phyloP scores from a whole-genome alignment of 2,888 invertebrate genomes.

The Linyphia triangularis region DNA sequence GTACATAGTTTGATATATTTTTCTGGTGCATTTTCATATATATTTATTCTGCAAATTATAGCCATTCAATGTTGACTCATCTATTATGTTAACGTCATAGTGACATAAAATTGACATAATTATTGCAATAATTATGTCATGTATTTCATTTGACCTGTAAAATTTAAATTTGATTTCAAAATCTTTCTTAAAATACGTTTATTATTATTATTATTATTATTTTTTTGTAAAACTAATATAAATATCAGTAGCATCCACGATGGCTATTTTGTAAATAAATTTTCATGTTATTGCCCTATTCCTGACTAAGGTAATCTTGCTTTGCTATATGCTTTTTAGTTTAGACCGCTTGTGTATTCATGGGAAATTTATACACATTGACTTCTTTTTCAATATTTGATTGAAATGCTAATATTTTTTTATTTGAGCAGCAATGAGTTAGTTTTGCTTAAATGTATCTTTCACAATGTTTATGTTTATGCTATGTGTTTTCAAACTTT shows the following conservation, averaged over 20 bases:
- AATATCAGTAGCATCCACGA: neutral
- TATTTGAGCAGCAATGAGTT: neutral
- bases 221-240: too few species aligned
- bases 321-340: neutral
- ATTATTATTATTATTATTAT: too few species aligned
- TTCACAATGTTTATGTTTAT: slow-evolving; percentile 16
- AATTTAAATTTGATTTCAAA: too few species aligned
- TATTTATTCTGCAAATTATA: too few species aligned
- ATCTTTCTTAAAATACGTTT: too few species aligned
- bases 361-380: neutral
- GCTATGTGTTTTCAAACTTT: slow-evolving; percentile 44
- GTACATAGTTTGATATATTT: too few species aligned
- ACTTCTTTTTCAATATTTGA: neutral
- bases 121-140: too few species aligned
- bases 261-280: neutral
- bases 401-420: neutral
- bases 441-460: neutral
- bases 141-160: too few species aligned
- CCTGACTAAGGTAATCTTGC: neutral
- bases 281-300: neutral
- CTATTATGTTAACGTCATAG: too few species aligned
- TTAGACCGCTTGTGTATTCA: neutral
- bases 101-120: too few species aligned
- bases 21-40: too few species aligned
- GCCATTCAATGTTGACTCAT: too few species aligned